Conservation (phyloP, 2,888 invertebrate genomes). For the Cryptocephalus primarius region DNA sequence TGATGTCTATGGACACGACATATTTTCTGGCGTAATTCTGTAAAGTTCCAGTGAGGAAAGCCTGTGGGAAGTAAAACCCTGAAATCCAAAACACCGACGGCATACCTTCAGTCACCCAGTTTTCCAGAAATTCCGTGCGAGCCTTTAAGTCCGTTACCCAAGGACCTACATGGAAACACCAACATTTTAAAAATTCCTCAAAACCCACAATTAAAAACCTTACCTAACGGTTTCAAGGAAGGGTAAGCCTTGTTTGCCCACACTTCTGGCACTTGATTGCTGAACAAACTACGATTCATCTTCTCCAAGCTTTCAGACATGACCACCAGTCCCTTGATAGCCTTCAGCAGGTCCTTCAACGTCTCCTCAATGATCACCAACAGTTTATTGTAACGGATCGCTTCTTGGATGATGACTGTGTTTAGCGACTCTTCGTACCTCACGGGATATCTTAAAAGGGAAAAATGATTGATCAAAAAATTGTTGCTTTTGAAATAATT, state of each 20-base stretch:
- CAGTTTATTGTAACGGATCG: slow-evolving; percentile 64
- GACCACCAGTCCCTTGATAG: slow-evolving; percentile 65
- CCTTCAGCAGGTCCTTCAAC: slow-evolving; percentile 54
- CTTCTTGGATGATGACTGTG: slow-evolving; percentile 79
- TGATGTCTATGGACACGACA: slow-evolving; percentile 63
- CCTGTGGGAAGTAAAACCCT: slow-evolving; percentile 78
- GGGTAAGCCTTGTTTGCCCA: slow-evolving; percentile 63
- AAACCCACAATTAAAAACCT: slow-evolving; percentile 2
- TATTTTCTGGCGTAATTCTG: slow-evolving; percentile 75
- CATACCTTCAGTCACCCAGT: slow-evolving; percentile 57
- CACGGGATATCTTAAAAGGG: slow-evolving; percentile 58
- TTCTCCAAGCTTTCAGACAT: slow-evolving; percentile 67
- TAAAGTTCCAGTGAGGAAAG: slow-evolving; percentile 70
- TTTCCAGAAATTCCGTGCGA: slow-evolving; percentile 51
- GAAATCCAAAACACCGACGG: slow-evolving; percentile 75
- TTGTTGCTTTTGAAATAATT: no score
- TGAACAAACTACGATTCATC: slow-evolving; percentile 53
- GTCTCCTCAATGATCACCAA: slow-evolving; percentile 46
- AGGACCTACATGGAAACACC: slow-evolving; percentile 39
- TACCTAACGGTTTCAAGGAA: slow-evolving; percentile 58
- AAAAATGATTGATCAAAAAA: neutral
- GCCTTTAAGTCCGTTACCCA: slow-evolving; percentile 54
- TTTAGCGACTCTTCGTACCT: slow-evolving; percentile 81
- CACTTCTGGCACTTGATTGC: slow-evolving; percentile 56
- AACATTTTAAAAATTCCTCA: neutral